Conservation (phyloP, 2,113 vertebrate species). For the Podarcis cretensis region DNA sequence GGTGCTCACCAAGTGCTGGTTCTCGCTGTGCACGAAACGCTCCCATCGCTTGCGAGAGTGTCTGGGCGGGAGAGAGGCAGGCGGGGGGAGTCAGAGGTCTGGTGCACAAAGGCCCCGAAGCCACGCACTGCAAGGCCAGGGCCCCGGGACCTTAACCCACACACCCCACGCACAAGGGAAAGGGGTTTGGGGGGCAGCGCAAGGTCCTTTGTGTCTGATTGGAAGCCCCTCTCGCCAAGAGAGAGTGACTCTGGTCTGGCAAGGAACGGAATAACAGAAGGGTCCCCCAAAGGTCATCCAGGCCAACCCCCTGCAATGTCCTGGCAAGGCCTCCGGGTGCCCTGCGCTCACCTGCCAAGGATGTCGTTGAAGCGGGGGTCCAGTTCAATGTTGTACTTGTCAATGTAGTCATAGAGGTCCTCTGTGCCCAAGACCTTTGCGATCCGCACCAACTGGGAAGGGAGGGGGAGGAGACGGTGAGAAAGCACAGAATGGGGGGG, state of each 20-base stretch:
- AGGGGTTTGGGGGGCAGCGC: not conserved
- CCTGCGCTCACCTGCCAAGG: slow-evolving; percentile 74
- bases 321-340: not conserved
- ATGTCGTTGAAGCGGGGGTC: slow-evolving; percentile 85
- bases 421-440: slow-evolving; percentile 84
- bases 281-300: too few relatives aligned
- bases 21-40: slow-evolving; percentile 87
- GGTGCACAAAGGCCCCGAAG: not conserved
- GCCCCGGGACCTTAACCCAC: too few relatives aligned
- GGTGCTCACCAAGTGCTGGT: slow-evolving; percentile 87
- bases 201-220: accelerated
- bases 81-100: not conserved
- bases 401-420: slow-evolving; percentile 84
- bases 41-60: slow-evolving; percentile 89
- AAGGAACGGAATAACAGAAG: too few relatives aligned
- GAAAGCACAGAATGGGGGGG: not conserved
- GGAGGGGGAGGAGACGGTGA: accelerated
- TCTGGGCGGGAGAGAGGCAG: slow-evolving; percentile 39
- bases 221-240: too few relatives aligned
- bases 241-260: too few relatives aligned
- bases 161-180: too few relatives aligned
- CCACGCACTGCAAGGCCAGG: not conserved
- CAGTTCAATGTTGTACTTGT: slow-evolving; percentile 85
- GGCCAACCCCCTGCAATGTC: too few relatives aligned
- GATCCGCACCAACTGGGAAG: slow-evolving; percentile 79